phyloP scores from a whole-genome alignment of 2,888 invertebrate species.

The Polia nebulosa region DNA sequence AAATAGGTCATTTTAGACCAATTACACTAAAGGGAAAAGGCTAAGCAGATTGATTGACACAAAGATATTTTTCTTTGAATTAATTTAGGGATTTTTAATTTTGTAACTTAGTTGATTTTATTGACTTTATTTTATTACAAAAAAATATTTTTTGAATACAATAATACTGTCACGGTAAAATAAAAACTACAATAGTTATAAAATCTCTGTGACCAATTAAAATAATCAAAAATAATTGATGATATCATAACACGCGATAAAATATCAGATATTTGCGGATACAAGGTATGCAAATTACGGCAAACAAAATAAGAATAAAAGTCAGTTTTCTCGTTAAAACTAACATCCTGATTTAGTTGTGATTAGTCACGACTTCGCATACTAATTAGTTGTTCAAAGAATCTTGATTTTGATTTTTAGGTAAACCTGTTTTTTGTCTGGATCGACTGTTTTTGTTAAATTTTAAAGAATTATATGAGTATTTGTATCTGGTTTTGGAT shows the following conservation, averaged over 20 bases:
- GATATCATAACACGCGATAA: conserved; percentile 22
- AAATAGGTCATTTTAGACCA: no score
- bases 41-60: no score
- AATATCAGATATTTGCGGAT: conserved; percentile 31
- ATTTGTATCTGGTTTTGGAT: background rate
- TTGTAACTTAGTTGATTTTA: no score
- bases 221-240: conserved; percentile 17
- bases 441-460: no score
- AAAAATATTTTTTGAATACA: background rate
- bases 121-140: no score
- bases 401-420: background rate
- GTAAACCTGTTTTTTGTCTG: background rate
- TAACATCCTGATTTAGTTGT: conserved; percentile 47
- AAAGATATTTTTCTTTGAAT: no score
- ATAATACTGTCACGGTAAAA: background rate
- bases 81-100: no score
- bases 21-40: no score
- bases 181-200: no score
- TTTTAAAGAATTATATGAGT: background rate
- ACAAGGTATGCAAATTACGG: conserved; percentile 37
- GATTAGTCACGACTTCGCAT: conserved; percentile 47
- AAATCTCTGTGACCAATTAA: conserved; percentile 6
- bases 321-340: conserved; percentile 15
- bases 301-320: conserved; percentile 6
- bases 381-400: conserved; percentile 2